Evolutionary conservation across 2,797 vertebrate species (phyloP).

Genomic region (Poecilia wingei): DNA sequence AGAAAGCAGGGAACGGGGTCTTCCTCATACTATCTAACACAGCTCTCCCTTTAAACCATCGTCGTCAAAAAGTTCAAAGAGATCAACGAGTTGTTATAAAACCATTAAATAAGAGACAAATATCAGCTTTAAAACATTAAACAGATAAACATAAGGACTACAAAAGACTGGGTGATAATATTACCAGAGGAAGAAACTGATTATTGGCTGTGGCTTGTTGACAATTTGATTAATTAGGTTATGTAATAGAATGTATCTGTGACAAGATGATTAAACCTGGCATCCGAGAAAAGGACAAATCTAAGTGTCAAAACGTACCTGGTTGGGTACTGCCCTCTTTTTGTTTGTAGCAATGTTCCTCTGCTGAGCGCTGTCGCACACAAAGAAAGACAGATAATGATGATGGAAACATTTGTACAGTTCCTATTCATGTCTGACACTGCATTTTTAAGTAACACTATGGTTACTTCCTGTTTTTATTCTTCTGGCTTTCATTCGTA

Average conservation of each 20-base stretch:
- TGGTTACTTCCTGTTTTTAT: background rate
- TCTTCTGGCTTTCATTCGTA: background rate
- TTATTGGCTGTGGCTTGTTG: slow-evolving; percentile 34
- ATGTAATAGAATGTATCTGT: slow-evolving; percentile 43
- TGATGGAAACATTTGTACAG: slow-evolving; percentile 5
- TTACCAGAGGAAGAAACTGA: slow-evolving; percentile 16
- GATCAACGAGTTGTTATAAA: slow-evolving; percentile 9
- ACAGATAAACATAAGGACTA: slow-evolving; percentile 21
- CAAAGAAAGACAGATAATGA: slow-evolving; percentile 25
- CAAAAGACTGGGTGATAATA: slow-evolving; percentile 17
- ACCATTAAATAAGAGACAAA: slow-evolving; percentile 20
- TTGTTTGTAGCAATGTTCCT: slow-evolving; percentile 91
- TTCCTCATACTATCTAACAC: slow-evolving; percentile 24
- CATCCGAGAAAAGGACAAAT: slow-evolving; percentile 36
- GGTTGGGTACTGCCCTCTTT: slow-evolving; percentile 93
- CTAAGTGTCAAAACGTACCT: slow-evolving; percentile 81
- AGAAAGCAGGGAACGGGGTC: slow-evolving; percentile 41
- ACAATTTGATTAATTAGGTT: slow-evolving; percentile 47
- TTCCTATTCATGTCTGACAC: background rate
- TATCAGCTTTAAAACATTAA: slow-evolving; percentile 10
- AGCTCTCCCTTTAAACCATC: slow-evolving; percentile 23
- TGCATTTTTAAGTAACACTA: slow-evolving; percentile 2
- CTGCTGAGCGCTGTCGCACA: slow-evolving; percentile 89
- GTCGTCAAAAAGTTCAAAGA: background rate
- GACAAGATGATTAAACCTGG: slow-evolving; percentile 42